Base-by-base conservation (phyloP, 2,113 vertebrate genomes). In the Lepidiolamprologus cunningtoni region DNA sequence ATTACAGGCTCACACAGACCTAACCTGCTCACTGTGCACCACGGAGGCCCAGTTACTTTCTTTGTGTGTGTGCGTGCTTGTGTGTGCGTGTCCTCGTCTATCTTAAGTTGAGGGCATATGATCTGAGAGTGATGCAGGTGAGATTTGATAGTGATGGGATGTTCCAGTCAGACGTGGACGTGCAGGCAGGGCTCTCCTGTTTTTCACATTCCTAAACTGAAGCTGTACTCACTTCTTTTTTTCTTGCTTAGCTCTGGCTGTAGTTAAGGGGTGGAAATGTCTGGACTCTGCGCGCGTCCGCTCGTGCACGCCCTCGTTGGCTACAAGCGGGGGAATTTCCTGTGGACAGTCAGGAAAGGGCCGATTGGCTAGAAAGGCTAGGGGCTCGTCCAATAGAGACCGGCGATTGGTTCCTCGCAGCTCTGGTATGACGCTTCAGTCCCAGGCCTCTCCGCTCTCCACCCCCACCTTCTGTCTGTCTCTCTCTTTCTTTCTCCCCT, bases 341-440 rank as follows among this genome's bases (percentile, higher is more conserved):
- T 95, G 92, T 95, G 88, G 86, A 89, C 87, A 86, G 73, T 91
- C 81, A 87, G 87, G 86, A 33, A 86, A 58, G 83, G 82, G 89
- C 28, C 81, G 91, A 96, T 96, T 96, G 94, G 95, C 85, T 73
- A 35, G 31, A 19, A 88, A 54, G 58, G 71, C 92, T 94, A 95
- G 95, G 94, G 95, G 95, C 95, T 96, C 94, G 95, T 95, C 94
- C 71, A 28, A 94, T 23, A 19, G 87, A 93, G 89, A 80, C 45
- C 40, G 1, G 40, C 9, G 47, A 96, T 96, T 95, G 95, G 95
- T 68, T 91, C 83, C 78, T 85, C 6, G 21, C 87, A 16, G 85
- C 83, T 93, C 92, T 93, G 94, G 94, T 93, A 95, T 95, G 95
- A 96, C 92, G 94, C 94, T 93, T 80, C n/a, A 90, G 89, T 93